These are phyloP conservation scores for Mirounga angustirostris DNA, from an alignment of 2,113 vertebrate genomes.

Conservation along the genomic window DNA sequence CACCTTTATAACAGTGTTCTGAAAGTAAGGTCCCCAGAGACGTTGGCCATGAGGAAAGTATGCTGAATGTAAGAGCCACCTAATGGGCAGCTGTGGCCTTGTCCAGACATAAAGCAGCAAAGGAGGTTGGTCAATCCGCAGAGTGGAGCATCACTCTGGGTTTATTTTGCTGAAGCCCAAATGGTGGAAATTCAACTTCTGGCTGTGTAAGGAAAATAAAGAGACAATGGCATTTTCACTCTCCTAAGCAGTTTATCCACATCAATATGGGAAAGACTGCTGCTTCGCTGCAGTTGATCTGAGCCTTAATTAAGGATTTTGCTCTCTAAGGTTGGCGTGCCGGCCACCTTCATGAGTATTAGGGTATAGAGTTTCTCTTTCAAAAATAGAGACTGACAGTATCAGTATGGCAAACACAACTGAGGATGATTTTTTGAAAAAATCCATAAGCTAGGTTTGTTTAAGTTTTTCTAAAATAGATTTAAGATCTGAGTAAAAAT, in stretches of 20 bases:
- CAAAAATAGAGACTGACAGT: slow-evolving; percentile 63
- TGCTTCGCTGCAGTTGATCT: slow-evolving; percentile 26
- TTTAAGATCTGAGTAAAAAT: slow-evolving; percentile 26
- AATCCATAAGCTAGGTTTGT: slow-evolving; percentile 35
- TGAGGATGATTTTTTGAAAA: neutral
- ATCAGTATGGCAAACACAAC: slow-evolving; percentile 54
- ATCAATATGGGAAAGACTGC: slow-evolving; percentile 79
- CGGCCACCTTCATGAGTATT: slow-evolving; percentile 58
- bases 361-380: slow-evolving; percentile 67
- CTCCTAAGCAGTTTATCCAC: slow-evolving; percentile 78
- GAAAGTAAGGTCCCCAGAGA: neutral
- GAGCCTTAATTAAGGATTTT: slow-evolving; percentile 79
- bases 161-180: slow-evolving; percentile 61
- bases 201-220: slow-evolving; percentile 41
- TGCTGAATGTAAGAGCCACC: neutral
- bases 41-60: accelerated
- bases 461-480: slow-evolving; percentile 37
- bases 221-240: slow-evolving; percentile 73
- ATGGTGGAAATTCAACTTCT: slow-evolving; percentile 37
- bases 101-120: neutral
- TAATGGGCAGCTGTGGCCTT: neutral
- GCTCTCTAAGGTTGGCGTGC: slow-evolving; percentile 56
- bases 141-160: neutral
- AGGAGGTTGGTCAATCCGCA: neutral
- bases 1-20: neutral